Base-by-base conservation (phyloP, 2,113 vertebrate genomes). In the Thunnus thynnus region DNA sequence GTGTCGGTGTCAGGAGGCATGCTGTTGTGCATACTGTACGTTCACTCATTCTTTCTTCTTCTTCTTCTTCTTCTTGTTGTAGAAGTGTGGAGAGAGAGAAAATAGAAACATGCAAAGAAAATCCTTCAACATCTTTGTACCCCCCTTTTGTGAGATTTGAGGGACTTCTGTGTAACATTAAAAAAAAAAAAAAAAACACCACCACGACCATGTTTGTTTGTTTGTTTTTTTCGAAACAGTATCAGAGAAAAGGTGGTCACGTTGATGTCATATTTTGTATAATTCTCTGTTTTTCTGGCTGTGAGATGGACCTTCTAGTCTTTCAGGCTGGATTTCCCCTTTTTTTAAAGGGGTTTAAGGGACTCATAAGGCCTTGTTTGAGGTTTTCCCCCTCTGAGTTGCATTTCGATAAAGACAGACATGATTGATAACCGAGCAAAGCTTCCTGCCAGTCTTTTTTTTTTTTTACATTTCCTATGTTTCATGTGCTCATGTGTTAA, bases 181-280 rank as follows among this genome's bases (percentile, higher is more conserved):
- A 79, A 81, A 77, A 3, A 30, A 30, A 3, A 30, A 30, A 30
- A 30, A 30, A 3, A 3, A 30, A 30, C 27, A 30, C 27, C 27
- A 61, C 69, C 60, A 54, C 2, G 3, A 36, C 44, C 78, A 27
- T 17, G 48, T 14, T 52, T 50, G n/a, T 44, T 50, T 63, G 20
- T n/a, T 74, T 32, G 16, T 46, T 72, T 60, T 25, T 61, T 36
- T 82, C 73, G 18, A 46, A 66, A 51, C 10, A 27, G n/a, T 41
- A 27, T 10, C 62, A 66, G 30, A 55, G 72, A 48, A 13, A 27
- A 5, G 65, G 27, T n/a, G 51, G 78, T 70, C 69, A 62, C 71
- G 56, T 78, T 68, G 87, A 91, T 86, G 89, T 92, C 89, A 87
- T 88, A 66, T 80, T 84, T 85, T 86, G 72, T 84, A 70, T 7